Percentiles rank a stretch among this genome's conserved stretches.
Conservation (phyloP, 2,113 vertebrate species). For the Anseranas semipalmata region DNA sequence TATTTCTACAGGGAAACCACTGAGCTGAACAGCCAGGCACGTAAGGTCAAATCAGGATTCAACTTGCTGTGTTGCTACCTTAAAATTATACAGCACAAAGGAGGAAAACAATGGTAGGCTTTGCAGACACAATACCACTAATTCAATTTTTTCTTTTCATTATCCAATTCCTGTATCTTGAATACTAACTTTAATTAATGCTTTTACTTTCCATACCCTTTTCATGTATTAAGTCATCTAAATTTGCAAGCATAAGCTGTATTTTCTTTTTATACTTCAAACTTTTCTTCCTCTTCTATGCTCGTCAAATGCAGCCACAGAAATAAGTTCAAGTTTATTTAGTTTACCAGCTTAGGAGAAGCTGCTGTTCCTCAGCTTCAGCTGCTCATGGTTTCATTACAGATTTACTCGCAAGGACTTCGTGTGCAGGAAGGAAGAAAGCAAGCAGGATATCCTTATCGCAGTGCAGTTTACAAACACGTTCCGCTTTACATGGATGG, state of each 20-base stretch:
- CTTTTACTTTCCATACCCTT: neutral
- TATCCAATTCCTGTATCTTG: neutral
- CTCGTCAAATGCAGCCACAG: neutral
- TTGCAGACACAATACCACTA: neutral
- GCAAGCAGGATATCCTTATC: neutral
- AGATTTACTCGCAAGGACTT: neutral
- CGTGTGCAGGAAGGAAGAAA: neutral
- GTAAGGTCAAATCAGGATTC: conserved; percentile 81
- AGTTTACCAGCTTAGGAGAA: neutral
- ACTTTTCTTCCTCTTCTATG: neutral
- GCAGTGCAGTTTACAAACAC: neutral
- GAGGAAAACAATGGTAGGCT: neutral
- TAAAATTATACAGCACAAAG: conserved; percentile 15
- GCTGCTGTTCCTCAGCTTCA: neutral
- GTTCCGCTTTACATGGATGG: accelerated
- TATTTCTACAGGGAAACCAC: conserved; percentile 80
- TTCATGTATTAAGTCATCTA: neutral
- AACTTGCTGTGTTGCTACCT: neutral
- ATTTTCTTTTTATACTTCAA: neutral
- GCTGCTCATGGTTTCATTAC: neutral
- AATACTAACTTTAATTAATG: neutral
- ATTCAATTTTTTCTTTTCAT: neutral
- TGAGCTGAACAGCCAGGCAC: conserved; percentile 78
- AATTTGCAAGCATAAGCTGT: neutral
- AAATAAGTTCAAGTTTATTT: neutral